Conservation (phyloP, 2,113 vertebrate genomes). For the Anthoscopus minutus region DNA sequence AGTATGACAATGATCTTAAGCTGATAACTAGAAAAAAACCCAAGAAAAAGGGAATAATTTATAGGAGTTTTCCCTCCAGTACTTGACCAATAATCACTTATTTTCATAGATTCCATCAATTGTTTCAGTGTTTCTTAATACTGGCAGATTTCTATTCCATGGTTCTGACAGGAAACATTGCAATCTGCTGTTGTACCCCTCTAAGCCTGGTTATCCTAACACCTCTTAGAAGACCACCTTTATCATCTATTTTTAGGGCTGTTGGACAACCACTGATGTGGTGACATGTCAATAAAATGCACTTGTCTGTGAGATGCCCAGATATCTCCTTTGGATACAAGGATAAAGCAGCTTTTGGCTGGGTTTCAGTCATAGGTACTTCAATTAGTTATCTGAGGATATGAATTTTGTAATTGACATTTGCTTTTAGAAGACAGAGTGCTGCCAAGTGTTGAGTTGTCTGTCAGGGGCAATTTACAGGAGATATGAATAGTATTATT, state of each 20-base stretch:
- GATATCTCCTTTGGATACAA: neutral
- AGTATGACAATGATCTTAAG: neutral
- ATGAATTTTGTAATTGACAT: neutral
- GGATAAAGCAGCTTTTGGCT: neutral
- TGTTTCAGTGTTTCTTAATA: neutral
- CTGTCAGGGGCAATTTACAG: neutral
- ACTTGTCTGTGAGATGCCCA: neutral
- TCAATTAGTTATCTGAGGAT: neutral
- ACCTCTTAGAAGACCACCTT: neutral
- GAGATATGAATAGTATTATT: neutral
- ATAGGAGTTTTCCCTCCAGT: rapidly evolving
- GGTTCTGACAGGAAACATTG: neutral
- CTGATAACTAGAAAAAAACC: neutral
- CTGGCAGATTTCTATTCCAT: neutral
- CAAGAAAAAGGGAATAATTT: neutral
- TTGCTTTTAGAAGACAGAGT: neutral
- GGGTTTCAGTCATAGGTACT: neutral
- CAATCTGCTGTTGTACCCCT: neutral
- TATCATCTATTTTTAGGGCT: neutral
- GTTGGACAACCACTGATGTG: neutral
- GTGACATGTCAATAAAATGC: neutral
- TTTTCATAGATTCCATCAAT: neutral
- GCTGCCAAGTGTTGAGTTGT: neutral
- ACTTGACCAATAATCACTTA: neutral
- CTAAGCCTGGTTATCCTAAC: too few relatives aligned